Conservation (phyloP, 2,888 invertebrate species). For the Marasmarcha lunaedactyla region DNA sequence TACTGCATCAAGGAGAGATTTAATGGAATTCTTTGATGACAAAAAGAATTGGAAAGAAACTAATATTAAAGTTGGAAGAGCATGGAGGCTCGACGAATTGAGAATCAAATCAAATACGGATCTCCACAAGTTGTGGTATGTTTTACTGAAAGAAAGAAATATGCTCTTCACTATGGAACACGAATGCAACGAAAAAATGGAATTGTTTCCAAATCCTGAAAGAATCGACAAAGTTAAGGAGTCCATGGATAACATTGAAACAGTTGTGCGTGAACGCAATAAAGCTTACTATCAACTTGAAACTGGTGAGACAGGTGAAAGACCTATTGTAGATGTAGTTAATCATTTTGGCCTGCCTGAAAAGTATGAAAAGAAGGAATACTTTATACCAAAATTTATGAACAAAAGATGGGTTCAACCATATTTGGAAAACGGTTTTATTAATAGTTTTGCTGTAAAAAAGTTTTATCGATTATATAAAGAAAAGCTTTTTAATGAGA, state of each 20-base stretch:
- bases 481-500: constrained; percentile 73
- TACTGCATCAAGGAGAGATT: constrained; percentile 46
- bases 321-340: constrained; percentile 71
- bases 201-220: constrained; percentile 91
- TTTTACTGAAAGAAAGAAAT: constrained; percentile 93
- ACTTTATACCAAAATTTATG: constrained; percentile 74
- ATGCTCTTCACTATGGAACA: constrained; percentile 98
- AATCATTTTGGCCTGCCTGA: constrained; percentile 73
- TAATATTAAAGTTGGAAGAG: constrained; percentile 83
- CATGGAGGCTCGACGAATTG: constrained; percentile 91
- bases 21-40: constrained; percentile 92
- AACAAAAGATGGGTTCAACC: constrained; percentile 74
- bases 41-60: constrained; percentile 85
- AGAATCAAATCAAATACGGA: constrained; percentile 95
- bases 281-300: constrained; percentile 90
- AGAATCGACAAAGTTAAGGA: constrained; percentile 93
- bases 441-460: constrained; percentile 70
- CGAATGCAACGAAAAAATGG: constrained; percentile 74
- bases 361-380: constrained; percentile 70
- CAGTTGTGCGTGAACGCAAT: constrained; percentile 92
- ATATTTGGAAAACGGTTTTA: constrained; percentile 63
- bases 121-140: constrained; percentile 95
- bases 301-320: constrained; percentile 87
- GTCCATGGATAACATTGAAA: constrained; percentile 94
- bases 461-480: constrained; percentile 68